Evolutionary conservation across 2,797 vertebrate genomes (phyloP), one percentile per base, ranked within the genome.

Genomic region (Peromyscus attwateri): DNA sequence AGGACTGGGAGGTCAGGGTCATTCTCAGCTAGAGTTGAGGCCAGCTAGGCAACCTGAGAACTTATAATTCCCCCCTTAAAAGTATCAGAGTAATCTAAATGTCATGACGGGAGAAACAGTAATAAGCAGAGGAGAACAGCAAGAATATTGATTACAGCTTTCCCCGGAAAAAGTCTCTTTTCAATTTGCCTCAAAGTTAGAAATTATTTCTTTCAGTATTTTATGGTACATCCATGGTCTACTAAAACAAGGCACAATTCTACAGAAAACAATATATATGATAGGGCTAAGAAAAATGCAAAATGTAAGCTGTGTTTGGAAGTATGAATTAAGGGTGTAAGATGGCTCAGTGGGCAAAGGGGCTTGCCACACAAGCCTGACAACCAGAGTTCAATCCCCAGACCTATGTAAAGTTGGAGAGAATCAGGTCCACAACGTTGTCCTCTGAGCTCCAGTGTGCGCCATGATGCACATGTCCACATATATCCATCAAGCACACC

Each of bases 221-320:
- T 92, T 89, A 92, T 23, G 57, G 83, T 46, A 92, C 11, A 57
- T 57, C 68, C 64, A 85, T 21, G 5, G 17, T 21, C 66, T 64
- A 85, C 27, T 80, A 80, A 92, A 84, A 92, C 49, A 21, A 90
- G 46, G 52, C n/a, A 40, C 25, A 91, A 91, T 83, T 87, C 40
- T 77, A 64, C n/a, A 37, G 0, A n/a, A 84, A 75, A 75, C 23
- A 34, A 79, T 19, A 55, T 49, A 80, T 23, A 31, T 19, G 49
- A 52, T 49, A 88, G 12, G 12, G 27, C 84, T 89, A 95, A 80
- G 34, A 55, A 92, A 89, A 92, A 70, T n/a, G 3, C 13, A 73
- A 89, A 68, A 71, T 37, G 11, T 23, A 57, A 57, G 14, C 5
- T 89, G 37, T 49, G 84, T 29, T 29, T 64, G 25, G 29, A 82